Base-by-base conservation (phyloP, 2,113 vertebrate genomes). In the Podilymbus podiceps region DNA sequence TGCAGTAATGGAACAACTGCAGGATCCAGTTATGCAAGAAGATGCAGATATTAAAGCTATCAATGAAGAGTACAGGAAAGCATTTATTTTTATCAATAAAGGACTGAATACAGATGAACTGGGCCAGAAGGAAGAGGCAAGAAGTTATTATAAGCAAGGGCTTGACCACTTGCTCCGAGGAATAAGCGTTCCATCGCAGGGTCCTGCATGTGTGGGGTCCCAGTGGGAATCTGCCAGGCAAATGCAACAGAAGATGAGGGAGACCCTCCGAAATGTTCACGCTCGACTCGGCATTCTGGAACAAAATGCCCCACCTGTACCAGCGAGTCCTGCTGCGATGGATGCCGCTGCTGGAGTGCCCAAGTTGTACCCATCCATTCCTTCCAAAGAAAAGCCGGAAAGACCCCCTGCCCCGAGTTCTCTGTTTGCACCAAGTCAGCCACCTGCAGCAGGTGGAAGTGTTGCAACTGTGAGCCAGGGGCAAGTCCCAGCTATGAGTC, bases 161-260 rank as follows among this genome's bases (percentile, higher is more conserved):
- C 97, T 98, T 33, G 97, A 98, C 76, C 98, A 99, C 96, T 98
- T 99, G 47, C 98, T 99, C 75, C 96, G 98, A 93, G 99, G 98
- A 71, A 76, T 99, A 69, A 98, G 98, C 22, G 96, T 99, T 94
- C 98, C 98, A 1, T 98, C 98, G 0, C 77, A 88, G 10, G 98
- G 98, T 6, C 97, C 98, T 8, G 97, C 98, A 4, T 98, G 98
- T 35, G 84, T 81, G 1, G 99, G 99, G 11, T 77, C 98, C 62
- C 97, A 97, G 55, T 99, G 99, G 99, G 98, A 99, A 11, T 98
- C 98, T 15, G 99, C 99, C 46, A 98, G 98, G 66, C 98, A 99
- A 97, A 99, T 99, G 99, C 99, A 99, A 17, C 96, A 98, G 90
- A 99, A 99, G 96, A 99, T 99, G 99, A 98, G 97, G 89, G 99